These are phyloP conservation scores for Montipora sp. DNA, from an alignment of 64 coral and sea anemone species.

Conservation along the genomic window DNA sequence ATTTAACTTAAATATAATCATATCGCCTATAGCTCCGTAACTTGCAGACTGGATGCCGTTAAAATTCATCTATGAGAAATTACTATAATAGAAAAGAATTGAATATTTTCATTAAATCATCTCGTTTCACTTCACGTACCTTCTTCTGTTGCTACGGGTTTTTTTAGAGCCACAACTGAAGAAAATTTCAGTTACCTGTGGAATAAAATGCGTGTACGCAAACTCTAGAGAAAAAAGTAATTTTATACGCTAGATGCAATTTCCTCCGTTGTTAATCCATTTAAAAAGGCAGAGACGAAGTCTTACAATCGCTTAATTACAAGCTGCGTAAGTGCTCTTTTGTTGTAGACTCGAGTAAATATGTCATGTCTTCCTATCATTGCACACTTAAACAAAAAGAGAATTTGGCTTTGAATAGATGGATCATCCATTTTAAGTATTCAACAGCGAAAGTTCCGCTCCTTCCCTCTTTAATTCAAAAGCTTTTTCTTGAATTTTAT, in stretches of 20 bases:
- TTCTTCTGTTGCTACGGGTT: background rate
- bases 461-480: background rate
- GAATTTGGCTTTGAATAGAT: conserved; percentile 26
- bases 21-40: background rate
- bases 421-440: conserved; percentile 35
- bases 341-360: conserved; percentile 22
- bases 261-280: conserved; percentile 1
- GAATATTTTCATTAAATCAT: background rate
- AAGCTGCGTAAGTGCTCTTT: conserved; percentile 16
- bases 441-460: conserved; percentile 26
- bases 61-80: background rate
- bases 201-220: background rate
- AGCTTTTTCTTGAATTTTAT: background rate
- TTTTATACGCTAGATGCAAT: background rate
- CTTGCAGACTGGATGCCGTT: background rate
- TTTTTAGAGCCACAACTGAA: background rate
- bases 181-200: background rate
- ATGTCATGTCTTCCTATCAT: conserved; percentile 31
- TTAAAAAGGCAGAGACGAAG: background rate
- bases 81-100: too few relatives aligned
- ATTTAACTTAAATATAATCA: background rate
- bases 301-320: conserved; percentile 8
- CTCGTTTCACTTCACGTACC: background rate
- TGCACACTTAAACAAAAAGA: conserved; percentile 38
- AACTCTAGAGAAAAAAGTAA: background rate